Evolutionary conservation across 2,797 vertebrate species (phyloP).

Genomic region (Siniperca undulata): DNA sequence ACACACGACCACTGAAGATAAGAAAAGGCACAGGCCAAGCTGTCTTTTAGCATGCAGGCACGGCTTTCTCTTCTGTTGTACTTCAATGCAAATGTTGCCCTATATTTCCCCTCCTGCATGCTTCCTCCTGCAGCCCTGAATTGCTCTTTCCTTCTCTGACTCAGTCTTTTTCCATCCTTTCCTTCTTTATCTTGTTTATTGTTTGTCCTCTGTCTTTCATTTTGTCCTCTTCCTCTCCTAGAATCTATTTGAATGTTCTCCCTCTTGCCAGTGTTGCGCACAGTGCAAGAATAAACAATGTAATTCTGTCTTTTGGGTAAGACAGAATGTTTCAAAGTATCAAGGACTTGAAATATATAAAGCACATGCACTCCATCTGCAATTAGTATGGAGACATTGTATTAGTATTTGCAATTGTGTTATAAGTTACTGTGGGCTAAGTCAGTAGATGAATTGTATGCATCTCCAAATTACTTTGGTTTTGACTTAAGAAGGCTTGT

Average conservation of each 20-base stretch:
- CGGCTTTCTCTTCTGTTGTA: conserved; percentile 44
- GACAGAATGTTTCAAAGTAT: conserved; percentile 11
- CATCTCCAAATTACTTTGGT: conserved; percentile 8
- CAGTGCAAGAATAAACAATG: neutral
- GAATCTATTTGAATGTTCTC: conserved; percentile 13
- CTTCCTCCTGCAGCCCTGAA: conserved; percentile 34
- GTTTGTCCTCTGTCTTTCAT: conserved; percentile 32
- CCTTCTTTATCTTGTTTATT: conserved; percentile 3
- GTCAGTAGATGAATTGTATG: neutral
- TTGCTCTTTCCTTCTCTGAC: conserved; percentile 1
- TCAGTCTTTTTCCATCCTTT: neutral
- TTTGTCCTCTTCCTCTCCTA: conserved; percentile 11
- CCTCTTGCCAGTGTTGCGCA: neutral
- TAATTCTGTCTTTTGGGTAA: neutral
- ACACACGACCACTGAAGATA: conserved; percentile 44
- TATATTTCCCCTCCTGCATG: conserved; percentile 51
- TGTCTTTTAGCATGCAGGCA: conserved; percentile 60
- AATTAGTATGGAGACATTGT: neutral
- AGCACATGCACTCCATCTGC: neutral
- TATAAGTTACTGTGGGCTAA: conserved; percentile 11
- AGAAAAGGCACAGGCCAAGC: conserved; percentile 54
- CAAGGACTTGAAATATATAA: neutral
- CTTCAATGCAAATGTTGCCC: conserved; percentile 73
- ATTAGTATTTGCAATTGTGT: conserved; percentile 4
- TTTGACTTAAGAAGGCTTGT: neutral